phyloP scores from a whole-genome alignment of 2,888 invertebrate genomes.

The Habrosyne pyritoides region DNA sequence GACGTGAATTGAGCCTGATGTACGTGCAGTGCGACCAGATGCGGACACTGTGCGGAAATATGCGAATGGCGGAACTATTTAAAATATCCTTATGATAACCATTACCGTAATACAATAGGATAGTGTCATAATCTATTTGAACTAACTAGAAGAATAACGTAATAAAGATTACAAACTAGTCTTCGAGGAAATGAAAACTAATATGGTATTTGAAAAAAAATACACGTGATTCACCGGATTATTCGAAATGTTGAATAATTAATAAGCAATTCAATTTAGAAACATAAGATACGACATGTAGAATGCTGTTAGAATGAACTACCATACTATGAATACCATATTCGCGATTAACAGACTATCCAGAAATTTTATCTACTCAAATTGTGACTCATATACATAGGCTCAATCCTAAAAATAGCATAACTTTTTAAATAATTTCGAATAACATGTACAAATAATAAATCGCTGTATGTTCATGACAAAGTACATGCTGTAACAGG shows the following conservation, averaged over 20 bases:
- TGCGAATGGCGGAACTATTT: slow-evolving; percentile 24
- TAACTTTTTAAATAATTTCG: background rate
- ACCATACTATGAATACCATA: too few species aligned
- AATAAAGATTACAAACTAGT: too few species aligned
- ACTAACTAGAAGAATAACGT: background rate
- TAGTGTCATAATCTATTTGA: background rate
- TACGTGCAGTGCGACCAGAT: slow-evolving; percentile 48
- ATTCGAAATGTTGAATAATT: too few species aligned
- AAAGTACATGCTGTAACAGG: slow-evolving; percentile 21
- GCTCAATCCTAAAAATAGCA: background rate
- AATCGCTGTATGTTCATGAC: slow-evolving; percentile 21
- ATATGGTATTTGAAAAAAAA: too few species aligned
- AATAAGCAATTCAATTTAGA: too few species aligned
- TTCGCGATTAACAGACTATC: too few species aligned
- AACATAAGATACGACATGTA: too few species aligned
- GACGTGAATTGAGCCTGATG: slow-evolving; percentile 72
- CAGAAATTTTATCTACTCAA: too few species aligned
- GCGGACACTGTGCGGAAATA: slow-evolving; percentile 33
- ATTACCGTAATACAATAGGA: background rate
- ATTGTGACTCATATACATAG: background rate
- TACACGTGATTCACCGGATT: too few species aligned
- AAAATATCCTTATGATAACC: slow-evolving; percentile 9
- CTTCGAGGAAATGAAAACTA: too few species aligned
- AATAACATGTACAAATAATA: background rate
- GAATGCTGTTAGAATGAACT: too few species aligned